These are phyloP conservation scores for Fulmarus glacialis DNA, from an alignment of 2,113 vertebrate genomes.

Conservation along the genomic window DNA sequence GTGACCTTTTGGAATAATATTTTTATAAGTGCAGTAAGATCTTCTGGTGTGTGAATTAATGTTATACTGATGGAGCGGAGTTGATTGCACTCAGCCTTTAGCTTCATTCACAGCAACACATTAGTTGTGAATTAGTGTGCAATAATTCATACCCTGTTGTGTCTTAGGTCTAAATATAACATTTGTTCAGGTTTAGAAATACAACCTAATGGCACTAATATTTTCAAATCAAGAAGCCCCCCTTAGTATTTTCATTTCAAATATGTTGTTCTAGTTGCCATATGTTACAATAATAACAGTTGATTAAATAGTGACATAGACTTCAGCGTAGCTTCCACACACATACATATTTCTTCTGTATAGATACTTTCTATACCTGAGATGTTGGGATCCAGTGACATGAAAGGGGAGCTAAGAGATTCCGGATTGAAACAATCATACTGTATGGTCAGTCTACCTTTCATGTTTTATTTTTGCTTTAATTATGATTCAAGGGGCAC, in stretches of 20 bases:
- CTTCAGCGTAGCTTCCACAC: neutral
- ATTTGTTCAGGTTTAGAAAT: constrained; percentile 75
- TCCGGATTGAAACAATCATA: neutral
- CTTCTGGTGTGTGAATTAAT: constrained; percentile 71
- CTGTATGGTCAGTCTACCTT: neutral
- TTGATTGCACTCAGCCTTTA: constrained; percentile 75
- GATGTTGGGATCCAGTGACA: neutral
- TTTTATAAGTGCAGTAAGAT: constrained; percentile 70
- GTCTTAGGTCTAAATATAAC: constrained; percentile 75
- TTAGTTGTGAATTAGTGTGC: constrained; percentile 76
- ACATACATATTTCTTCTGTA: neutral
- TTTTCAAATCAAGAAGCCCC: constrained; percentile 71
- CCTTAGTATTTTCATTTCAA: constrained; percentile 67
- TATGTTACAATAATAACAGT: constrained; percentile 65
- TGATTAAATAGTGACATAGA: constrained; percentile 12
- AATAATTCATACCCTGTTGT: constrained; percentile 77
- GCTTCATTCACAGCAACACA: constrained; percentile 70
- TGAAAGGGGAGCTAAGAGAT: neutral
- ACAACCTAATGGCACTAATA: constrained; percentile 70
- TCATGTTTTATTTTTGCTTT: neutral
- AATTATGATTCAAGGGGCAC: neutral
- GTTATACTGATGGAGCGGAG: constrained; percentile 68
- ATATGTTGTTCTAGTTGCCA: constrained; percentile 61
- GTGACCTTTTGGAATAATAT: constrained; percentile 69
- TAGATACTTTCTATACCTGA: neutral